Conservation (phyloP, 1,140 invertebrate genomes). For the Caenorhabditis latens region DNA sequence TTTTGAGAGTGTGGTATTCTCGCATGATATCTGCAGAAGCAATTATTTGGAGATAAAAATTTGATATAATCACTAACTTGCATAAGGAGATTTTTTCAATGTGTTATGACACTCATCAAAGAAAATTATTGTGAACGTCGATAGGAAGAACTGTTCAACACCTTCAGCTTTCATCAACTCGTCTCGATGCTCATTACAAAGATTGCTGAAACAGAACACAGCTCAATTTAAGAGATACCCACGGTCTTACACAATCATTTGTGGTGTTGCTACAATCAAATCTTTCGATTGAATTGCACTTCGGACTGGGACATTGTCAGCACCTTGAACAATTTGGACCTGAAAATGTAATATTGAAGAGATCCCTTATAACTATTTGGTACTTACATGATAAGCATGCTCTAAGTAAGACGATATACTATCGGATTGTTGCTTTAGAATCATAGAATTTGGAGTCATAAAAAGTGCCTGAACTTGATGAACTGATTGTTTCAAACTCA, state of each 20-base stretch:
- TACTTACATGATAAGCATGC: constrained; percentile 13
- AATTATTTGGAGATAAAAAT: not conserved
- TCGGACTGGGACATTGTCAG: constrained; percentile 54
- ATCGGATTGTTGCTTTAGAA: constrained; percentile 77
- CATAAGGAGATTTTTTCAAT: constrained; percentile 77
- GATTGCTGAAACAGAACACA: constrained; percentile 4
- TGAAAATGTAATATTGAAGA: not conserved
- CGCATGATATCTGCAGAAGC: constrained; percentile 62
- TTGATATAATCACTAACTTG: constrained; percentile 57
- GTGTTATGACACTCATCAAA: constrained; percentile 79
- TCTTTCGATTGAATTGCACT: constrained; percentile 65
- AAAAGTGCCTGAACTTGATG: not conserved
- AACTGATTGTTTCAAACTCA: too few relatives aligned
- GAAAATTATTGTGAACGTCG: constrained; percentile 64
- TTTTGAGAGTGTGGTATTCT: constrained; percentile 47
- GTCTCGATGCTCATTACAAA: constrained; percentile 35
- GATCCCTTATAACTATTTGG: not conserved
- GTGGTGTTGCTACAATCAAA: constrained; percentile 78
- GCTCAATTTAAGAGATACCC: not conserved
- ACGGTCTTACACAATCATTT: constrained; percentile 77
- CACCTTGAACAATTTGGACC: constrained; percentile 38
- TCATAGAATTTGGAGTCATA: constrained; percentile 75
- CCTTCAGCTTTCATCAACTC: not conserved
- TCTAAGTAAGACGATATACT: constrained; percentile 67
- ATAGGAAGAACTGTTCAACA: constrained; percentile 46